Conservation (phyloP, 2,888 invertebrate species). For the Unio pictorum region DNA sequence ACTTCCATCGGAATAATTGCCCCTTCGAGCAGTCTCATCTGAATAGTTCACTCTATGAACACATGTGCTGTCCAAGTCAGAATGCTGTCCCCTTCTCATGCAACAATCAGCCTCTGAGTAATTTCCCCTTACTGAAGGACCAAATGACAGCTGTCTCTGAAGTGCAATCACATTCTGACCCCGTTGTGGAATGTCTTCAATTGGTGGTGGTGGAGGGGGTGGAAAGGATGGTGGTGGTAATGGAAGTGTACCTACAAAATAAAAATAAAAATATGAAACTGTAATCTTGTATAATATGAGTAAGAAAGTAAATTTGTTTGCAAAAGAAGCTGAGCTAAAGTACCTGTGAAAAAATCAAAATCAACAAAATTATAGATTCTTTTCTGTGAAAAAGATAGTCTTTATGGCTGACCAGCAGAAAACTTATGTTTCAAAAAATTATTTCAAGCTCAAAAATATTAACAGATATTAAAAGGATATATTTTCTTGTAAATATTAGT, state of each 20-base stretch:
- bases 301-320: background rate
- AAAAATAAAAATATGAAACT: slow-evolving; percentile 1
- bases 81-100: slow-evolving; percentile 37
- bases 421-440: no score
- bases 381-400: no score
- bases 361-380: no score
- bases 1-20: no score
- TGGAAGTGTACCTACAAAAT: slow-evolving; percentile 57
- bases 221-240: slow-evolving; percentile 57
- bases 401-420: no score
- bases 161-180: slow-evolving; percentile 10
- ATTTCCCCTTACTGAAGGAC: slow-evolving; percentile 60
- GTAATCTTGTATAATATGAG: background rate
- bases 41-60: no score
- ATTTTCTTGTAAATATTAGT: no score
- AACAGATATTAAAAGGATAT: no score
- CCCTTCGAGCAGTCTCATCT: no score
- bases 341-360: no score
- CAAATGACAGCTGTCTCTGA: slow-evolving; percentile 54
- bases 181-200: slow-evolving; percentile 66
- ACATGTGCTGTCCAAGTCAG: slow-evolving; percentile 30
- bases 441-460: no score
- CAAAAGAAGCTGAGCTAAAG: background rate
- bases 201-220: slow-evolving; percentile 65
- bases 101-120: slow-evolving; percentile 59